phyloP scores from a whole-genome alignment of 2,888 invertebrate species.

The Oligia strigilis region DNA sequence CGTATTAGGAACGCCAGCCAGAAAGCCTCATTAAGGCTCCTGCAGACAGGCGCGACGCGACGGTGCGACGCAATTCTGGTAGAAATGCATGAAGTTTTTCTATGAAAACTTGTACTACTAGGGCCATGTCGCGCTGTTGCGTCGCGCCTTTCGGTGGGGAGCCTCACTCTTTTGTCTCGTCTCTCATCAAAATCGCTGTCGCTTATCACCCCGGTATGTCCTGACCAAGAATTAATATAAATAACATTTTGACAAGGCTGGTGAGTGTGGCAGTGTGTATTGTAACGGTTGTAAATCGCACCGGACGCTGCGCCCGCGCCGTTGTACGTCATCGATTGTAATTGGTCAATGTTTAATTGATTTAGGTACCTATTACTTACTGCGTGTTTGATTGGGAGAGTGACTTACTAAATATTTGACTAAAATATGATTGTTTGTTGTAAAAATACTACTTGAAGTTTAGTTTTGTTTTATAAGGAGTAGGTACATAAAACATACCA shows the following conservation, averaged over 20 bases:
- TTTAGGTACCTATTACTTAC: constrained; percentile 27
- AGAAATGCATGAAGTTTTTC: neutral
- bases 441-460: neutral
- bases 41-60: neutral
- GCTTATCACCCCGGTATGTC: neutral
- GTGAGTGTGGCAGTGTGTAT: constrained; percentile 39
- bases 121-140: neutral
- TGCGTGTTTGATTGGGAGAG: constrained; percentile 8
- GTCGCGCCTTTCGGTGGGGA: neutral
- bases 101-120: neutral
- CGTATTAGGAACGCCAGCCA: neutral
- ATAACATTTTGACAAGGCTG: constrained; percentile 68
- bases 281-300: constrained; percentile 46
- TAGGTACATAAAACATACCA: neutral
- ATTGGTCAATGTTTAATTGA: constrained; percentile 47
- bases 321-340: constrained; percentile 22
- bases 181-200: constrained; percentile 12
- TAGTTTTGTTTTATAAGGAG: neutral
- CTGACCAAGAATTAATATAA: constrained; percentile 62
- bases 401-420: constrained; percentile 3
- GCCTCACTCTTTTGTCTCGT: neutral
- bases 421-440: constrained; percentile 5
- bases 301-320: constrained; percentile 53
- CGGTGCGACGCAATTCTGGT: neutral
- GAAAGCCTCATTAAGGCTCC: neutral